Evolutionary conservation across 2,797 vertebrate species (phyloP).

Genomic region (Psittacula derbiana): DNA sequence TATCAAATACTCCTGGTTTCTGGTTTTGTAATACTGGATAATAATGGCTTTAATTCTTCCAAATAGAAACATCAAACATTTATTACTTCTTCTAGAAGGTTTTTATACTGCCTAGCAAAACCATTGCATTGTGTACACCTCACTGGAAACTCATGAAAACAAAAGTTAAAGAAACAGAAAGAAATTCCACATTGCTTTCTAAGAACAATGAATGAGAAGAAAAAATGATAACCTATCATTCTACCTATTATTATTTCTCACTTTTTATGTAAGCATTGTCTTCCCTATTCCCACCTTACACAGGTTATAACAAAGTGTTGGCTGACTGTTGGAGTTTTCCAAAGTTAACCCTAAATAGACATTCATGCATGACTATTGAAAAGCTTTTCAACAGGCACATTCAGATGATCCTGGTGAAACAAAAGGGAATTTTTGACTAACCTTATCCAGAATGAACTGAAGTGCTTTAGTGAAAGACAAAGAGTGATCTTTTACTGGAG

Average conservation of each 20-base stretch:
- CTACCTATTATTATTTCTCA: not conserved
- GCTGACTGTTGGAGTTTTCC: not conserved
- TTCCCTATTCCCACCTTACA: not conserved
- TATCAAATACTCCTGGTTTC: not conserved
- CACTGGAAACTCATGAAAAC: not conserved
- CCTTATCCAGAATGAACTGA: not conserved
- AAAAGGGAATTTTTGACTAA: not conserved
- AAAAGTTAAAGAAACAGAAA: not conserved
- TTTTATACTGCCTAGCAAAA: not conserved
- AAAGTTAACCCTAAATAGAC: not conserved
- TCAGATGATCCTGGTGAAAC: not conserved
- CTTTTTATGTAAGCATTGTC: not conserved
- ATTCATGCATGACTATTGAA: not conserved
- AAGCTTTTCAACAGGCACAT: not conserved
- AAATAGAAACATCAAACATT: conserved; percentile 10
- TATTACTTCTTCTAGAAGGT: not conserved
- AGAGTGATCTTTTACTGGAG: not conserved
- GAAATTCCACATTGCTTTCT: not conserved
- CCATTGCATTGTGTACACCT: not conserved
- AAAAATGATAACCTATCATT: not conserved
- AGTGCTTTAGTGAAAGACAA: not conserved
- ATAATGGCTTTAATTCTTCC: not conserved
- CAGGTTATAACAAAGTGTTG: not conserved
- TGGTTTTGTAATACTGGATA: conserved; percentile 30
- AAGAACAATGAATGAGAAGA: not conserved